These are phyloP conservation scores for Caretta caretta DNA, from an alignment of 2,113 vertebrate genomes.

Conservation along the genomic window DNA sequence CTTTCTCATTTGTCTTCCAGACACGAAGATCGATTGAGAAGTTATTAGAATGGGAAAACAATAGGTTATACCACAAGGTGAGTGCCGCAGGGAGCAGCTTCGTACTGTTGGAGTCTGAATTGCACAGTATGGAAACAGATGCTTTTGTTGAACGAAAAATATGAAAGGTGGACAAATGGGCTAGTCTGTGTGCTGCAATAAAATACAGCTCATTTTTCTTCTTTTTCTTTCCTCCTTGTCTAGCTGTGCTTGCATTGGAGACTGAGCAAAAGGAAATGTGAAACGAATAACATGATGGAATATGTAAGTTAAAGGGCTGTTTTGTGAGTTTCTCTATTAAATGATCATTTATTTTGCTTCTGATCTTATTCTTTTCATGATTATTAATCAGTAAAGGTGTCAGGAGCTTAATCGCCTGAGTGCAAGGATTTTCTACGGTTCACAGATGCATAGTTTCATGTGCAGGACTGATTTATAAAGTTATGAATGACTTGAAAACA, in stretches of 20 bases:
- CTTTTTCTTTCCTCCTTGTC: conserved; percentile 85
- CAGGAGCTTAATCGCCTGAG: conserved; percentile 96
- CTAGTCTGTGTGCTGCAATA: conserved; percentile 88
- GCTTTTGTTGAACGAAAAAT: conserved; percentile 99
- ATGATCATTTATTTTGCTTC: conserved; percentile 99
- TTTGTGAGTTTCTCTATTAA: conserved; percentile 99
- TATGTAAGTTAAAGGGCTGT: conserved; percentile 99
- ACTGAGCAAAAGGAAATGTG: conserved; percentile 98
- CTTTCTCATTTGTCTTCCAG: conserved; percentile 92
- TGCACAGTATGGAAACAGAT: conserved; percentile 99
- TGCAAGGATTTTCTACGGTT: conserved; percentile 96
- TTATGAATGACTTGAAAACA: conserved; percentile 98
- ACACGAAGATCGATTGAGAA: conserved; percentile 99
- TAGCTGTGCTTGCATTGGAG: conserved; percentile 99
- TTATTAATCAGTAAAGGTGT: conserved; percentile 98
- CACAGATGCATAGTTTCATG: conserved; percentile 91
- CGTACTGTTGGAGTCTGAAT: conserved; percentile 89
- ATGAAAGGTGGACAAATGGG: conserved; percentile 96
- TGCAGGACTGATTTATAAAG: conserved; percentile 98
- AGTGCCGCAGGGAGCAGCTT: conserved; percentile 88
- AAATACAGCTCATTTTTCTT: conserved; percentile 95
- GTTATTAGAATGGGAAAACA: conserved; percentile 96
- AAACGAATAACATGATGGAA: conserved; percentile 99
- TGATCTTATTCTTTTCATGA: conserved; percentile 97
- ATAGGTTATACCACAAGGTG: conserved; percentile 99